Percentiles rank a stretch among this genome's conserved stretches.
These are phyloP conservation scores for Merluccius polli DNA, from an alignment of 2,797 vertebrate species.

Conservation along the genomic window DNA sequence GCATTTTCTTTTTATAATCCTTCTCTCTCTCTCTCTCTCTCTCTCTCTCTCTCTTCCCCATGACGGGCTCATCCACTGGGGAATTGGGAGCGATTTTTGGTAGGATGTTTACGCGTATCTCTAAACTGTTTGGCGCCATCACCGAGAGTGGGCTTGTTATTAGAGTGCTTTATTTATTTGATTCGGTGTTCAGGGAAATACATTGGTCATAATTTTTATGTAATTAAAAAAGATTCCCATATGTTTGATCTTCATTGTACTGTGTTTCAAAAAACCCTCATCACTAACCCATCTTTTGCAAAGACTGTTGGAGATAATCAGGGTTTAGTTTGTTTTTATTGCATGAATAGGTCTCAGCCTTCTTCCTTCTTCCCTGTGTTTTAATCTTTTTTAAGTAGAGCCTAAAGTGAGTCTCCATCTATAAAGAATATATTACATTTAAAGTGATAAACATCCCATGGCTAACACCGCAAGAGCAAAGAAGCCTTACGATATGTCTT, in stretches of 20 bases:
- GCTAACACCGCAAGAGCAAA: too few species aligned
- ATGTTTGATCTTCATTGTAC: conserved; percentile 19
- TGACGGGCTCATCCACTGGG: conserved; percentile 31
- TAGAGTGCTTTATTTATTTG: conserved; percentile 49
- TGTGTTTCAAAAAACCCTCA: conserved; percentile 24
- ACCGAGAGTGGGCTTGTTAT: conserved; percentile 42
- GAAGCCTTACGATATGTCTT: too few species aligned
- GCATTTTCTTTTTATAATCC: conserved; percentile 15
- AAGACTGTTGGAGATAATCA: conserved; percentile 6
- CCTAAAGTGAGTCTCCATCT: background rate
- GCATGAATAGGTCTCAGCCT: conserved; percentile 7
- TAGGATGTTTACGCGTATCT: conserved; percentile 49
- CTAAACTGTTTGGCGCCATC: conserved; percentile 54
- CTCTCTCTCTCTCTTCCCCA: too few species aligned
- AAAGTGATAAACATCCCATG: background rate
- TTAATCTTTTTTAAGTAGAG: background rate
- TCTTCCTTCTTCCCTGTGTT: background rate
- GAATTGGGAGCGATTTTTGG: conserved; percentile 41
- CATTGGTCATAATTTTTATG: conserved; percentile 50
- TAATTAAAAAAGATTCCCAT: conserved; percentile 52
- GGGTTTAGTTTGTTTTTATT: conserved; percentile 21
- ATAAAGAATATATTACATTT: background rate
- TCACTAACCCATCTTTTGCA: background rate
- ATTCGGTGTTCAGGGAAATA: conserved; percentile 39
- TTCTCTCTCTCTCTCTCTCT: too few species aligned